Base-by-base conservation (phyloP, 1,140 invertebrate genomes). In the Episyrphus balteatus region DNA sequence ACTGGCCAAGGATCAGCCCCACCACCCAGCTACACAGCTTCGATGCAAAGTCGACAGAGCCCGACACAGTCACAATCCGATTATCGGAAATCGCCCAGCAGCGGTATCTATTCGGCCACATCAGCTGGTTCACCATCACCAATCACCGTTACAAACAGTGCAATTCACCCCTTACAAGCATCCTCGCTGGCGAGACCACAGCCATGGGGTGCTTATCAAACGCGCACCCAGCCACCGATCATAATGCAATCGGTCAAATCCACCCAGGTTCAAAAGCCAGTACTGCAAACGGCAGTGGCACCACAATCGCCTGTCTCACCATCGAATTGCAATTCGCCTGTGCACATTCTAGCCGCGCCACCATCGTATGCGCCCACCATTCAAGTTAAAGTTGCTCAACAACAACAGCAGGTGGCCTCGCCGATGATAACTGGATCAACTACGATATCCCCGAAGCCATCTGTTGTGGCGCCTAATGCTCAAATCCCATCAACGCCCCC, bases 191-290 rank as follows among this genome's bases (percentile, higher is more conserved):
- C 80, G 59, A 70, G 59, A 53, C 84, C 86, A 2, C 84, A 83
- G 40, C 83, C 85, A 3, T 84, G 82, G 80, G 79, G 83, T n/a
- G 83, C 83, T 39, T 68, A 64, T 43, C 75, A 86, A 37, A 82
- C 86, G 14, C 84, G 88, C 56, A 84, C 82, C 1, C 90, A 94
- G 59, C 83, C 88, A 13, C 91, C 90, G 1, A 89, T 95, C 47
- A 93, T 95, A 31, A 94, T 95, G 91, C 91, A 95, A 62, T 91
- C 88, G 18, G 92, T 95, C 1, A 92, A 92, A 62, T 92, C 88
- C 73, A 92, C 88, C 1, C 88, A 92, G 66, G 90, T 94, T 6
- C 88, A 92, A 59, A 95, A 95, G 68, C 92, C 92, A 0, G 80
- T 93, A 1, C 69, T 94, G 33, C 92, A 95, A 66, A 95, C 91